Conservation (phyloP, 2,113 vertebrate genomes). For the Neomonachus schauinslandi region DNA sequence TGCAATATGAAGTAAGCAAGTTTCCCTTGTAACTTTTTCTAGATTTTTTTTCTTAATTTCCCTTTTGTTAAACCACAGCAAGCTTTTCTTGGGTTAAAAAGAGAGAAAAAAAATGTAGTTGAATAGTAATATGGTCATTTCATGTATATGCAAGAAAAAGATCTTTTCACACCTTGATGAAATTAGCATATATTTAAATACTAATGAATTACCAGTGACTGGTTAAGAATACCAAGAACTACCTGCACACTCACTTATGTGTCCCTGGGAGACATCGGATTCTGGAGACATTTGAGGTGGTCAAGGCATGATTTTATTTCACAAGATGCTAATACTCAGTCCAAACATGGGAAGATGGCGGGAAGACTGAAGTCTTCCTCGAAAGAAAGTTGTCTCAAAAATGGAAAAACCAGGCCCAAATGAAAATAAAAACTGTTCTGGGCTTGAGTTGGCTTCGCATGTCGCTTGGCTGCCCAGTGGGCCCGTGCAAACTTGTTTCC, state of each 20-base stretch:
- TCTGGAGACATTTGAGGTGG: slow-evolving; percentile 70
- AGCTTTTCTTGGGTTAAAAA: slow-evolving; percentile 75
- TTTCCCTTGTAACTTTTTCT: neutral
- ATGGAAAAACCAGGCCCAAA: rapidly evolving
- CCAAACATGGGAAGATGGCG: slow-evolving; percentile 53
- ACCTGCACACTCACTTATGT: slow-evolving; percentile 63
- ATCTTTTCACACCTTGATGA: slow-evolving; percentile 89
- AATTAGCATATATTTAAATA: slow-evolving; percentile 90
- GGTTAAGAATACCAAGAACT: slow-evolving; percentile 80
- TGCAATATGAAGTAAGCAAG: neutral
- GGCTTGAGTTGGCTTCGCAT: no score
- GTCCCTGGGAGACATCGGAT: slow-evolving; percentile 74
- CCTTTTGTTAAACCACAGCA: slow-evolving; percentile 77
- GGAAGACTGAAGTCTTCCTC: slow-evolving; percentile 65
- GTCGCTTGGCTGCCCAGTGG: rapidly evolving
- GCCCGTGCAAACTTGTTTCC: rapidly evolving
- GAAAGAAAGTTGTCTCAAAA: slow-evolving; percentile 53
- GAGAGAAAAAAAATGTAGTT: slow-evolving; percentile 56
- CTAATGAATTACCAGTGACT: slow-evolving; percentile 83
- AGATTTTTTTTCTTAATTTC: neutral
- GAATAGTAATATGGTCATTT: slow-evolving; percentile 86
- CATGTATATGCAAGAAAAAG: slow-evolving; percentile 89
- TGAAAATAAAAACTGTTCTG: rapidly evolving
- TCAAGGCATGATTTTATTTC: slow-evolving; percentile 70
- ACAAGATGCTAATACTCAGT: slow-evolving; percentile 53